A percentile compares a stretch with the other conserved stretches of the same genome.
Conservation (phyloP, 2,888 invertebrate species). For the Drosophila mercatorum region DNA sequence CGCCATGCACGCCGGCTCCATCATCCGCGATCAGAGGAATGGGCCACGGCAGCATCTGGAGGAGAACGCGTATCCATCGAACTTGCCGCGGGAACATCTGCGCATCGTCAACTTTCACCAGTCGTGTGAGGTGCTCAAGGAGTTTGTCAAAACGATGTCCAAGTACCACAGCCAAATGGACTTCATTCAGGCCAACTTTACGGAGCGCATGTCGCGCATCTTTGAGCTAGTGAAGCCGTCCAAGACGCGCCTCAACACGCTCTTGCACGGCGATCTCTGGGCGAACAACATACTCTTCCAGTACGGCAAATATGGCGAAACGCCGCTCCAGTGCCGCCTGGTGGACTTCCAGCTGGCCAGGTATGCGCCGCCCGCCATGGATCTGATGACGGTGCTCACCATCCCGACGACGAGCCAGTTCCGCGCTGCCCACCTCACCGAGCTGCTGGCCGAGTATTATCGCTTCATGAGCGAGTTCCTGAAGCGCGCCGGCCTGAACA, state of each 20-base stretch:
- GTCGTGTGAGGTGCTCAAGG: conserved; percentile 77
- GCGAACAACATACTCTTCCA: conserved; percentile 85
- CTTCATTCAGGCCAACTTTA: conserved; percentile 72
- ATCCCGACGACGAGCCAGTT: conserved; percentile 85
- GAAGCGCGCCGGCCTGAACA: conserved; percentile 81
- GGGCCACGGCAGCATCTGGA: conserved; percentile 65
- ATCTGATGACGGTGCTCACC: conserved; percentile 86
- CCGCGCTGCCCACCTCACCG: conserved; percentile 84
- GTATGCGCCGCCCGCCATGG: conserved; percentile 88
- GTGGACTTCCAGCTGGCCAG: conserved; percentile 90
- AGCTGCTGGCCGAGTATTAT: conserved; percentile 87
- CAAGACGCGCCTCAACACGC: conserved; percentile 82
- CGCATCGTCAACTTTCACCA: conserved; percentile 76
- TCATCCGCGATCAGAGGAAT: conserved; percentile 83
- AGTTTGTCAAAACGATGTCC: conserved; percentile 78
- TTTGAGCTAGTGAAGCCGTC: conserved; percentile 83
- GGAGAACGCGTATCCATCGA: conserved; percentile 83
- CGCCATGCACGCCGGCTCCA: conserved; percentile 84
- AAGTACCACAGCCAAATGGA: conserved; percentile 74
- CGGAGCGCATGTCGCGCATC: conserved; percentile 65
- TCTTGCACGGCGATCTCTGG: conserved; percentile 85
- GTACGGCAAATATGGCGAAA: conserved; percentile 78
- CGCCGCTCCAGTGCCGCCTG: conserved; percentile 87
- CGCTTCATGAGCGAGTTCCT: conserved; percentile 85
- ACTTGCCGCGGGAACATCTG: conserved; percentile 65